phyloP scores from a whole-genome alignment of 2,888 invertebrate species.

The Seira musarum region DNA sequence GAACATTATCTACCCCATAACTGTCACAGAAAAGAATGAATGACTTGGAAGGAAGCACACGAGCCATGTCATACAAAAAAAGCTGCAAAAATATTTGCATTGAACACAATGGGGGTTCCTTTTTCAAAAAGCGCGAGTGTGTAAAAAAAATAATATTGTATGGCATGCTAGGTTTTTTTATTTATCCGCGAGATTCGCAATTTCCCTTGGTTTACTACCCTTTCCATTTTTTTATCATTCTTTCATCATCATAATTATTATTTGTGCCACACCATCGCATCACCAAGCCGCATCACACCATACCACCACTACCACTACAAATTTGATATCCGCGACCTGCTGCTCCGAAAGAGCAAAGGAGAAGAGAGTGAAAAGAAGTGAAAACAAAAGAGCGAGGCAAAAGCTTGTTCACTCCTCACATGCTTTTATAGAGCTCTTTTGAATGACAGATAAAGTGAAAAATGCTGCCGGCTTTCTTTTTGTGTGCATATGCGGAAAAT shows the following conservation, averaged over 20 bases:
- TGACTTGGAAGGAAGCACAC: slow-evolving; percentile 15
- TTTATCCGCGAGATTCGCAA: too few relatives aligned
- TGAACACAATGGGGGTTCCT: too few relatives aligned
- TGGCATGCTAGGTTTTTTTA: too few relatives aligned
- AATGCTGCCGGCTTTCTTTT: background rate
- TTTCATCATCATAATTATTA: slow-evolving; percentile 22
- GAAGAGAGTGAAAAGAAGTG: slow-evolving; percentile 9
- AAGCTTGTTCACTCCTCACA: background rate
- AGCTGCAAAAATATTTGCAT: slow-evolving; percentile 37
- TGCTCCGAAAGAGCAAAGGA: slow-evolving; percentile 8
- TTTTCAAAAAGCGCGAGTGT: too few relatives aligned
- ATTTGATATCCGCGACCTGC: slow-evolving; percentile 32
- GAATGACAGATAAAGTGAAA: too few relatives aligned
- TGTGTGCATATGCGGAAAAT: slow-evolving; percentile 7
- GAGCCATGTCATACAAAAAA: slow-evolving; percentile 24
- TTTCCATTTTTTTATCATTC: background rate
- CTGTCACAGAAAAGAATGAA: slow-evolving; percentile 35
- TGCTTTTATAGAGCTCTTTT: too few relatives aligned
- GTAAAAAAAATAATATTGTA: too few relatives aligned
- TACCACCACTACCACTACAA: background rate
- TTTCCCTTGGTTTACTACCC: too few relatives aligned
- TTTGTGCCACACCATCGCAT: background rate
- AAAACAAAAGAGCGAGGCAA: background rate
- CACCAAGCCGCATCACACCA: too few relatives aligned
- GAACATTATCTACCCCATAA: slow-evolving; percentile 36